phyloP scores from a whole-genome alignment of 1,140 invertebrate genomes.

The Drosophila kepulauana region DNA sequence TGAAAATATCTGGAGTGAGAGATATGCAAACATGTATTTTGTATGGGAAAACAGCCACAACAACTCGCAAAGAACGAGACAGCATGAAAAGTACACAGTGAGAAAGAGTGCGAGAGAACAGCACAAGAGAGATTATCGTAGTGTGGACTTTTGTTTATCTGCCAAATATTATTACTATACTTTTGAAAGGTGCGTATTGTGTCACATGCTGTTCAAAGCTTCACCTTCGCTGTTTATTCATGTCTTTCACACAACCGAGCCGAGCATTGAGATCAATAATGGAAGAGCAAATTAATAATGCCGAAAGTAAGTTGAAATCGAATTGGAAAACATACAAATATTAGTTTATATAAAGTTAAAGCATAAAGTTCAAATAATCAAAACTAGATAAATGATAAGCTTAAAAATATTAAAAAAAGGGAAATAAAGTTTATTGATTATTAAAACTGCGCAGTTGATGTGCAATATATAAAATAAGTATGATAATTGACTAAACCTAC shows the following conservation, averaged over 20 bases:
- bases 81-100: neutral
- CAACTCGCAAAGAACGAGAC: constrained; percentile 3
- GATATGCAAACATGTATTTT: constrained; percentile 79
- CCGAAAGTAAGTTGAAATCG: too few species aligned
- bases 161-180: constrained; percentile 33
- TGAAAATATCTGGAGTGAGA: constrained; percentile 67
- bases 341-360: too few species aligned
- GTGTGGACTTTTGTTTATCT: constrained; percentile 22
- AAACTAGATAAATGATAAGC: too few species aligned
- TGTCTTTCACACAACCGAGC: too few species aligned
- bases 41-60: constrained; percentile 34
- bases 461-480: too few species aligned
- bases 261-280: neutral
- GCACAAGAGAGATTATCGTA: neutral
- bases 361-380: too few species aligned
- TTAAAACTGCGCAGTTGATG: too few species aligned
- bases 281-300: neutral
- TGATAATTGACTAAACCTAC: too few species aligned
- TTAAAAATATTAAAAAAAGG: too few species aligned
- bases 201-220: neutral
- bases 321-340: too few species aligned
- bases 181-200: constrained; percentile 20
- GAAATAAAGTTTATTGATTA: too few species aligned
- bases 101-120: neutral
- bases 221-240: too few species aligned